A percentile compares a stretch with the other conserved stretches of the same genome.
phyloP scores from a whole-genome alignment of 2,113 vertebrate genomes.

The Numida meleagris region DNA sequence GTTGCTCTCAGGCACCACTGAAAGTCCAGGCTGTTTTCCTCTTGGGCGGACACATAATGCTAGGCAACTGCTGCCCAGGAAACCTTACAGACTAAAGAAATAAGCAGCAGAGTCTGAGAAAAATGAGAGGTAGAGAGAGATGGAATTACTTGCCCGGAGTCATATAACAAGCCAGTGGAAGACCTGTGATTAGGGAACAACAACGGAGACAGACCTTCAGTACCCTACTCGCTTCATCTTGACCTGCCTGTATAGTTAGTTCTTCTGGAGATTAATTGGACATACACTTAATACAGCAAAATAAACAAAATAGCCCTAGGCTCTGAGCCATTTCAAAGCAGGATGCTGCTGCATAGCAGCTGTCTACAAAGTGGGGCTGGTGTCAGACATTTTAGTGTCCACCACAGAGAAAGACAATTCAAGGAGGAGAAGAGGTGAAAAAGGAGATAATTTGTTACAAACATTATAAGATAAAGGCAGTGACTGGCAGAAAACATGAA shows the following conservation, averaged over 20 bases:
- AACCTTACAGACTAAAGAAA: background rate
- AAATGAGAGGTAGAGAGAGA: constrained; percentile 6
- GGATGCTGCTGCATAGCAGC: background rate
- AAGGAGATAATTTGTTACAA: background rate
- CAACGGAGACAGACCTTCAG: background rate
- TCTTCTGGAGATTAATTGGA: background rate
- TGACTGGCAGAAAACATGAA: background rate
- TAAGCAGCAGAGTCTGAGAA: background rate
- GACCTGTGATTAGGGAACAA: constrained; percentile 24
- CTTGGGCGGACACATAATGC: background rate
- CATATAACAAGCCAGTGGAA: background rate
- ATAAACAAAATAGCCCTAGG: background rate
- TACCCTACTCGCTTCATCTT: background rate
- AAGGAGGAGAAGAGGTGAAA: background rate
- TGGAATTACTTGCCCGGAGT: constrained; percentile 2
- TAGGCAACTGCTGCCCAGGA: constrained; percentile 25
- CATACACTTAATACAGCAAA: background rate
- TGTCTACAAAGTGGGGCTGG: background rate
- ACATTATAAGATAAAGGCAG: fast-evolving
- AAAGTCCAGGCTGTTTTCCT: background rate
- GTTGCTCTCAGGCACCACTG: background rate
- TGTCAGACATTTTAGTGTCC: background rate
- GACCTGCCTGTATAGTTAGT: background rate
- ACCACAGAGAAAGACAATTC: background rate
- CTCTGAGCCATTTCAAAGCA: background rate